Percentiles rank a stretch among this genome's conserved stretches.
These are phyloP conservation scores for Aldabrachelys gigantea DNA, from an alignment of 2,113 vertebrate species.

Conservation along the genomic window DNA sequence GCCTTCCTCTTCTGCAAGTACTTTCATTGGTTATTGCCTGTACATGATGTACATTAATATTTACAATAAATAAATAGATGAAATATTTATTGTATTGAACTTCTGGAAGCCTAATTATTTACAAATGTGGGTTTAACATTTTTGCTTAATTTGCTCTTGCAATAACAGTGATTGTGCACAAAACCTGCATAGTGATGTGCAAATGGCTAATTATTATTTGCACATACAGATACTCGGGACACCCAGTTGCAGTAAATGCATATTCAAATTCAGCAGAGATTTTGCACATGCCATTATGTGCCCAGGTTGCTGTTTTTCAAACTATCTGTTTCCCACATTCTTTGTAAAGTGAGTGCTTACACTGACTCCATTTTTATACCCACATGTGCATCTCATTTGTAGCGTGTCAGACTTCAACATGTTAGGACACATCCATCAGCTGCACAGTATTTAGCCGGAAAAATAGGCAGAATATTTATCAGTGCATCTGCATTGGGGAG, in stretches of 20 bases:
- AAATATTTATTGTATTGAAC: slow-evolving; percentile 21
- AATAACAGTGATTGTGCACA: background rate
- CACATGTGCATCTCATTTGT: background rate
- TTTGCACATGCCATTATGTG: background rate
- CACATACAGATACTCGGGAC: background rate
- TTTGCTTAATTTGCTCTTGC: background rate
- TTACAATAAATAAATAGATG: background rate
- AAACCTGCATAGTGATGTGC: background rate
- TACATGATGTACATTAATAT: background rate
- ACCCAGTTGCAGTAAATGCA: fast-evolving
- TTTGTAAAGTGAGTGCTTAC: fast-evolving
- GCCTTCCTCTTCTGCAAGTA: slow-evolving; percentile 29
- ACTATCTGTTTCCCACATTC: background rate
- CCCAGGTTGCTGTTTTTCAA: background rate
- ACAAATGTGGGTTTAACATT: background rate
- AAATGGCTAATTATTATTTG: background rate
- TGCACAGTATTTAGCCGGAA: background rate
- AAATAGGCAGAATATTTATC: background rate
- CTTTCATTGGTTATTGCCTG: background rate
- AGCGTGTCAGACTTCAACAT: background rate
- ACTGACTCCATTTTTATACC: background rate
- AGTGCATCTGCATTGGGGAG: background rate
- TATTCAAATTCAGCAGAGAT: background rate
- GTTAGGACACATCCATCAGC: background rate
- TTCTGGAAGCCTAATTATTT: background rate